Evolutionary conservation across 2,113 vertebrate species (phyloP), one percentile per base, ranked within the genome.

Genomic region (Anoura caudifer): DNA sequence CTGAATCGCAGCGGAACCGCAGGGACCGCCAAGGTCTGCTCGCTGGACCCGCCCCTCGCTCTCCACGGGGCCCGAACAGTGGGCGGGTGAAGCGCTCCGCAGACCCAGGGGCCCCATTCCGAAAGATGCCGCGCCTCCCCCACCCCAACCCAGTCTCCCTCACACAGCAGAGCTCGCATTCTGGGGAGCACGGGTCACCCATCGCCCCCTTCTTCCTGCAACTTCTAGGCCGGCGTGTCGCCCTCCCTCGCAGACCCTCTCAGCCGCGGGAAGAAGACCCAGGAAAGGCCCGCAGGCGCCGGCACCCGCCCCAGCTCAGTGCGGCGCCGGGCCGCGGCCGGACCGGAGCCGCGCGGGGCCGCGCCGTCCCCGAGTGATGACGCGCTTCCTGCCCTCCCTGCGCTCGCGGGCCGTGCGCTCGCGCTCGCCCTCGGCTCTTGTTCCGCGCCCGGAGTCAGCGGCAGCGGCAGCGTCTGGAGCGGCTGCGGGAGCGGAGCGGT

Each of bases 301-400:
- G 0, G 0, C 0, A 24, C 4, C 1, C 20, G 41, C 50, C 50
- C 63, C 2, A 6, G 15, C 41, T 10, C 0, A 4, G 47, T 0
- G 73, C 73, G 6, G 65, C 16, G 52, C 45, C 41, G 43, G 31
- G 86, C 73, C 5, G 43, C 12, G 5, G 82, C 94, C 75, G 81
- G 61, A 61, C 54, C 82, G 19, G 50, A 70, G 91, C 69, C 95
- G 65, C 95, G 95, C 95, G 95, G 94, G 96, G 96, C 26, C 96
- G 90, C 97, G 92, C 97, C 90, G 98, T 98, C 98, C 97, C 98
- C 94, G 95, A 98, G 89, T 98, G 98, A 98, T 98, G 98, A 98
- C 98, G 98, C 97, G 98, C 87, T 98, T 98, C 98, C 98, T 98
- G 98, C 98, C 95, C 98, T 97, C 98, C 96, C 97, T 67, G 96